Evolutionary conservation across 2,797 vertebrate species (phyloP).

Genomic region (Peromyscus eremicus): DNA sequence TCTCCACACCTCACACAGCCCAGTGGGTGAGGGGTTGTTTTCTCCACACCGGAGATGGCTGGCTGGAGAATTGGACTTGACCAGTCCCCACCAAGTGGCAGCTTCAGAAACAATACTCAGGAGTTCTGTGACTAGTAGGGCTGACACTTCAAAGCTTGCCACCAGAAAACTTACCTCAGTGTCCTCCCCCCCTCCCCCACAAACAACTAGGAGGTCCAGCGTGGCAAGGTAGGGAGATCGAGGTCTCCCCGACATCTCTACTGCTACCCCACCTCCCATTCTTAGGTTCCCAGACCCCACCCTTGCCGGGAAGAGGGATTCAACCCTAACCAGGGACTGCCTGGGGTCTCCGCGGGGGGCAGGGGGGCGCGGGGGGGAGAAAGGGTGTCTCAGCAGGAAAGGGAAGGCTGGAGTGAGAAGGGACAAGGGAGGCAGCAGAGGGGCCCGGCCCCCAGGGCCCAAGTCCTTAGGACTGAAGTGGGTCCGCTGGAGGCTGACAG

Average conservation of each 20-base stretch:
- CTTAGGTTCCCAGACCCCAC: background rate
- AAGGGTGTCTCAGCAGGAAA: background rate
- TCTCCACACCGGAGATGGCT: background rate
- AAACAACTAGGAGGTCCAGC: background rate
- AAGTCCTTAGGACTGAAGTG: background rate
- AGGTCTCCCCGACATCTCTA: background rate
- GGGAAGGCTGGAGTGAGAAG: background rate
- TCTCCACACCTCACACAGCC: background rate
- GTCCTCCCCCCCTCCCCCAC: no score
- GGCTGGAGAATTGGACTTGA: background rate
- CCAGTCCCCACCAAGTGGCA: background rate
- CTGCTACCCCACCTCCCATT: background rate
- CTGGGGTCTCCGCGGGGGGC: background rate
- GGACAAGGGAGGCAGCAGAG: background rate
- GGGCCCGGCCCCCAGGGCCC: background rate
- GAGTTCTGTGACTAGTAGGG: conserved; percentile 10
- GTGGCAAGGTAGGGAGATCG: background rate
- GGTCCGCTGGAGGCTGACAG: background rate
- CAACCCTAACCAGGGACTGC: background rate
- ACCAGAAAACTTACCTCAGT: conserved; percentile 1
- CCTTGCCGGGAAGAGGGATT: background rate
- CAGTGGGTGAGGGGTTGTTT: background rate
- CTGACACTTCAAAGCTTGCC: background rate
- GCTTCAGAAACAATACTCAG: background rate
- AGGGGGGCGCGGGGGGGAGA: background rate